These are phyloP conservation scores for Merops nubicus DNA, from an alignment of 2,113 vertebrate species.

Conservation along the genomic window DNA sequence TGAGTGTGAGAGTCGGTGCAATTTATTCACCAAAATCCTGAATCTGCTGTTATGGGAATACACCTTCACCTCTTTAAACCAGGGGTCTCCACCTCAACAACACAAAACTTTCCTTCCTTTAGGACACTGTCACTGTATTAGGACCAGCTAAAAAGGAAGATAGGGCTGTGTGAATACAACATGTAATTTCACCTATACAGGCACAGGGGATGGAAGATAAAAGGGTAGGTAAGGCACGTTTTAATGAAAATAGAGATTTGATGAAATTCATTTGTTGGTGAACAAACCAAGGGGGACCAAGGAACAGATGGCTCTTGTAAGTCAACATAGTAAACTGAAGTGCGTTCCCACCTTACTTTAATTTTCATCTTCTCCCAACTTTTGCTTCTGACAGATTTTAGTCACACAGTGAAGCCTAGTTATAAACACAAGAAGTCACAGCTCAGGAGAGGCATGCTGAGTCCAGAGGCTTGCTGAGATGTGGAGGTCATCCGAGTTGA, in stretches of 20 bases:
- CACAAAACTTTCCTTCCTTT: not conserved
- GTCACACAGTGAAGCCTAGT: fast-evolving
- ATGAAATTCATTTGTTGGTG: not conserved
- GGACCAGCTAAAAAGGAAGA: not conserved
- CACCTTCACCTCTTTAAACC: not conserved
- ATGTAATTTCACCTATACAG: not conserved
- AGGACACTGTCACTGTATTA: not conserved
- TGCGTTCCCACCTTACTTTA: not conserved
- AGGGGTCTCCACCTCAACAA: not conserved
- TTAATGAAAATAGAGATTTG: not conserved
- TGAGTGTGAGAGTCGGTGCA: conserved; percentile 34
- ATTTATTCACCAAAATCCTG: not conserved
- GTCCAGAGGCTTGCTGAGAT: not conserved
- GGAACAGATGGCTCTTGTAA: not conserved
- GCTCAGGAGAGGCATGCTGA: not conserved
- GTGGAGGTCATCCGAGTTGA: not conserved
- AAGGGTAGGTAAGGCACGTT: not conserved
- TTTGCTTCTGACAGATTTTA: not conserved
- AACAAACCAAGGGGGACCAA: not conserved
- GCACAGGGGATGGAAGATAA: not conserved
- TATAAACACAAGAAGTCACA: not conserved
- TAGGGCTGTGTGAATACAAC: not conserved
- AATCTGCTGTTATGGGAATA: not conserved
- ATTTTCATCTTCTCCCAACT: not conserved
- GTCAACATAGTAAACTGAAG: not conserved